Conservation (phyloP, 2,113 vertebrate species). For the Panthera leo region DNA sequence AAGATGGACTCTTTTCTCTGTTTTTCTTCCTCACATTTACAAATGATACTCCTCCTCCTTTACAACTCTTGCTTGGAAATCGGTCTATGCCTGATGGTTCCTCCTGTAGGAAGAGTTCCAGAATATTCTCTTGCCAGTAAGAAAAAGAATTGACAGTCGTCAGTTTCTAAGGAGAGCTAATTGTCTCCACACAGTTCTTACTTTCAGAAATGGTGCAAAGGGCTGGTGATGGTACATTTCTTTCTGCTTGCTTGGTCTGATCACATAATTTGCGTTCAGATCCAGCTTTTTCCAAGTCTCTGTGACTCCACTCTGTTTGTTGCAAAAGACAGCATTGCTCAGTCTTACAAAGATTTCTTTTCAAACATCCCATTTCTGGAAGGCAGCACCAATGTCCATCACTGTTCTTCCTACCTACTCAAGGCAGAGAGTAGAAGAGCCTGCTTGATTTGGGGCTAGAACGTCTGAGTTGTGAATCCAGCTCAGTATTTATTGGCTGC, state of each 20-base stretch:
- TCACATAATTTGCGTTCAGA: background rate
- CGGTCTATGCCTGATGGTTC: background rate
- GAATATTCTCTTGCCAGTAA: background rate
- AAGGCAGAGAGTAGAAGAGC: background rate
- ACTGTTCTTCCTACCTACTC: background rate
- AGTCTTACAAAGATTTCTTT: background rate
- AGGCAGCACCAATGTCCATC: background rate
- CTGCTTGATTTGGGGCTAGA: background rate
- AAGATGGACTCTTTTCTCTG: background rate
- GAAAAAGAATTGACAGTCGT: background rate
- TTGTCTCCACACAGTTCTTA: background rate
- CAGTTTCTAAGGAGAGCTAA: background rate
- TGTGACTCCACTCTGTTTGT: background rate
- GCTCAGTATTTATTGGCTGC: background rate
- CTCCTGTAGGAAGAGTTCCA: background rate
- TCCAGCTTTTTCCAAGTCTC: background rate
- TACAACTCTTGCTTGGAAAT: background rate
- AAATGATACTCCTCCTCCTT: background rate
- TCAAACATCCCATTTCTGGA: background rate
- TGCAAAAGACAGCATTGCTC: background rate
- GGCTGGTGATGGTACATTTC: background rate
- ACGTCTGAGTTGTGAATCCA: background rate
- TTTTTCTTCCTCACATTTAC: conserved; percentile 21
- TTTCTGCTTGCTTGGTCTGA: background rate
- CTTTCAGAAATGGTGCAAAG: background rate